These are phyloP conservation scores for Tragelaphus oryx DNA, from an alignment of 2,797 vertebrate species.

Conservation along the genomic window DNA sequence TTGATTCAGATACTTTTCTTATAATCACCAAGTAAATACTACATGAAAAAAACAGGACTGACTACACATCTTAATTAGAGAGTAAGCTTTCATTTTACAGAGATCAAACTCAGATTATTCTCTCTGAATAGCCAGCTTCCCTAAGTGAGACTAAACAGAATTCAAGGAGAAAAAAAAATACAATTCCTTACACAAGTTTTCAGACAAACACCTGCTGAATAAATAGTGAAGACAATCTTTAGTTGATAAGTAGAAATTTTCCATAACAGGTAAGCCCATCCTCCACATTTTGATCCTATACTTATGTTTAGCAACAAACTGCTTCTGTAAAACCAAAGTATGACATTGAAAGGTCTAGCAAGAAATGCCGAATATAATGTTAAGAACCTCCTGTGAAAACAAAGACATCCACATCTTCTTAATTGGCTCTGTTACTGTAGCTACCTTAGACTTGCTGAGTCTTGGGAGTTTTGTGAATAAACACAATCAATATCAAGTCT, in stretches of 20 bases:
- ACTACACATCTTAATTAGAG: not conserved
- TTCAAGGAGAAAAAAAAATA: not conserved
- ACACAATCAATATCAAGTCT: slow-evolving; percentile 5
- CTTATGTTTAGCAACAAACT: not conserved
- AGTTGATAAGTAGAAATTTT: not conserved
- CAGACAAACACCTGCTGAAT: not conserved
- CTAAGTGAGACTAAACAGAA: not conserved
- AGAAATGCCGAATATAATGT: not conserved
- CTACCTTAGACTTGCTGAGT: slow-evolving; percentile 42
- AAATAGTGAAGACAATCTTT: not conserved
- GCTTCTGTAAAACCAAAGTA: not conserved
- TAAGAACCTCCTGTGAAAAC: slow-evolving; percentile 41
- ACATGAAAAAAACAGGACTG: slow-evolving; percentile 4
- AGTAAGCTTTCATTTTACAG: slow-evolving; percentile 23
- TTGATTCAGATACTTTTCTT: slow-evolving; percentile 23
- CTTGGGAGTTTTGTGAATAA: slow-evolving; percentile 52
- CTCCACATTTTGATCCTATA: not conserved
- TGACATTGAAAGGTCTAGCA: not conserved
- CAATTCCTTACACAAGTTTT: not conserved
- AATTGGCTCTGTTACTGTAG: slow-evolving; percentile 60
- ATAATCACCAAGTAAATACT: slow-evolving; percentile 17
- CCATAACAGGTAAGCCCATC: not conserved
- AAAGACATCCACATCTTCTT: slow-evolving; percentile 42
- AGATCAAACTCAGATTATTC: not conserved
- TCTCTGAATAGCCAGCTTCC: not conserved